Base-by-base conservation (phyloP, 2,797 vertebrate genomes). In the Dipus sagitta region DNA sequence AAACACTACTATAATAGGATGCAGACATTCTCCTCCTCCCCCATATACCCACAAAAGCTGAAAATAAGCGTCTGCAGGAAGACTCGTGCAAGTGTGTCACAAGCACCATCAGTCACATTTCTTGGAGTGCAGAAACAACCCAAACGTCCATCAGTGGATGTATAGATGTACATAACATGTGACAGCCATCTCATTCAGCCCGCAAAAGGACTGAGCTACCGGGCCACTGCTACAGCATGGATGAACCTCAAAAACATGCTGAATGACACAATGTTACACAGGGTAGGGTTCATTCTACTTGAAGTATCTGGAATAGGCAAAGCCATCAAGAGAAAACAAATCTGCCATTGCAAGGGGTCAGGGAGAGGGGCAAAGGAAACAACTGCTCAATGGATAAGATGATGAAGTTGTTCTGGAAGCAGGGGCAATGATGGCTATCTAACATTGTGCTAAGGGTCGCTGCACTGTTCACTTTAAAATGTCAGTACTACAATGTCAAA, bases 191-290 rank as follows among this genome's bases (percentile, higher is more conserved):
- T 34, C 26, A 89, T 18, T 32, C 23, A 38, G 1, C 28, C 58
- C n/a, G 2, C 9, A 26, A 88, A 78, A 87, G 47, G 38, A 54
- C 42, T 3, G 15, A 42, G 17, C 30, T 14, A 1, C 32, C 5
- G 9, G 28, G 1, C 23, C 8, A 6, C 30, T 0, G 8, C 2
- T 54, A 2, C 23, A 52, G 24, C 38, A 24, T 0, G 2, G 23
- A 23, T 14, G 32, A 42, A 14, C 47, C 47, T 68, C 15, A n/a
- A 79, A 87, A 64, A 38, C 18, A 60, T 5, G 2, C 13, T 60
- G 11, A 62, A 71, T 60, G 32, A 38, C 52, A 52, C 20, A 74
- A 64, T 6, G 28, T 30, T 9, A 18, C 26, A 17, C 4, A 18
- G 0, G 7, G 4, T 12, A 52, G 21, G 42, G 28, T 3, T 7